Conservation (phyloP, 2,113 vertebrate genomes). For the Pseudopodoces humilis region DNA sequence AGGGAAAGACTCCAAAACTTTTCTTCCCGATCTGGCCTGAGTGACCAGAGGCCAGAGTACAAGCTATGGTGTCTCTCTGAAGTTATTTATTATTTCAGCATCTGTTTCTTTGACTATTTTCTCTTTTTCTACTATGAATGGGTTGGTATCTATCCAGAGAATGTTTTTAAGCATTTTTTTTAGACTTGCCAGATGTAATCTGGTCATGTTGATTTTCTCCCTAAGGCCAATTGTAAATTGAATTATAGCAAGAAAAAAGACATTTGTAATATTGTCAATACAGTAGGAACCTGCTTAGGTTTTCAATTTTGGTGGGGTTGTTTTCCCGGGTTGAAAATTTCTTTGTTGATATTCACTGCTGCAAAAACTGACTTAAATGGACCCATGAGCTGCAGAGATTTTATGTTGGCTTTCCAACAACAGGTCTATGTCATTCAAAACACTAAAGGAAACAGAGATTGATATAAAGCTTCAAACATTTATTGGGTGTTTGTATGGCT, state of each 20-base stretch:
- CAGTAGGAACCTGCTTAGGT: background rate
- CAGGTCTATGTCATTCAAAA: background rate
- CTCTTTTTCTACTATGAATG: background rate
- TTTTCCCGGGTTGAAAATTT: background rate
- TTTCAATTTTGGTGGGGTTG: background rate
- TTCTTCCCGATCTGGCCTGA: background rate
- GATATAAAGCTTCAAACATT: background rate
- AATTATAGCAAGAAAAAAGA: slow-evolving; percentile 21
- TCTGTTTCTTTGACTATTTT: background rate
- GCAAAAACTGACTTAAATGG: background rate
- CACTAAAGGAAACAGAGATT: background rate
- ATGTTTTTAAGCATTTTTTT: background rate
- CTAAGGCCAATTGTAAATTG: slow-evolving; percentile 13
- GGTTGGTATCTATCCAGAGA: background rate
- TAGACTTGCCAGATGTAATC: background rate
- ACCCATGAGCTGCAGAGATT: background rate
- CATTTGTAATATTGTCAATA: slow-evolving; percentile 16
- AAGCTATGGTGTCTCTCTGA: background rate
- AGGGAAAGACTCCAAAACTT: background rate
- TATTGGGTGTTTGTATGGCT: background rate
- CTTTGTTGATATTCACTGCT: background rate
- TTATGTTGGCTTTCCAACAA: background rate
- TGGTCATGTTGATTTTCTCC: slow-evolving; percentile 40
- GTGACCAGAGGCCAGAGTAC: background rate
- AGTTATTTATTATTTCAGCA: background rate